Percentiles rank a stretch among this genome's conserved stretches.
Conservation (phyloP, 2,113 vertebrate genomes). For the Speoplatyrhinus poulsoni region DNA sequence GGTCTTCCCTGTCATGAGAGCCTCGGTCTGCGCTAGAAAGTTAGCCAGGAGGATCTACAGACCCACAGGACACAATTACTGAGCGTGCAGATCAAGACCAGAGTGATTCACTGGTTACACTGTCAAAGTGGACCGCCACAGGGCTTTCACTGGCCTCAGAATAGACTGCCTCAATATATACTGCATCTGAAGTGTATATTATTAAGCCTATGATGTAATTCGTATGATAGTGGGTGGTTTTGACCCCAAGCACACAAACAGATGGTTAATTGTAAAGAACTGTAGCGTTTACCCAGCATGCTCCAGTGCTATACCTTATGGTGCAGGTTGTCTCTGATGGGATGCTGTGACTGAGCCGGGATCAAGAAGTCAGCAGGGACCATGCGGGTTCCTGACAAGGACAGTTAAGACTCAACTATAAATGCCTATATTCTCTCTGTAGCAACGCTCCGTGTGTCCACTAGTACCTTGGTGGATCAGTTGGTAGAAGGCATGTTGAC, state of each 20-base stretch:
- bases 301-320: constrained; percentile 82
- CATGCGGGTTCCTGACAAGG: constrained; percentile 87
- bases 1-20: constrained; percentile 94
- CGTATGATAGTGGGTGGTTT: not conserved
- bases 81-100: constrained; percentile 2
- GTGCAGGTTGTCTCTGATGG: constrained; percentile 89
- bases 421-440: not conserved
- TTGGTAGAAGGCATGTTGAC: constrained; percentile 98
- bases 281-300: not conserved
- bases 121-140: too few relatives aligned
- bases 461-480: constrained; percentile 94
- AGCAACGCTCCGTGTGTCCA: not conserved
- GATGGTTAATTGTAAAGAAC: not conserved
- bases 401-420: not conserved
- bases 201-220: too few relatives aligned
- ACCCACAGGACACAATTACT: constrained; percentile 1
- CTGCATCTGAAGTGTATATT: too few relatives aligned
- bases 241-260: not conserved
- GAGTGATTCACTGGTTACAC: too few relatives aligned
- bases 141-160: too few relatives aligned
- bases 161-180: too few relatives aligned
- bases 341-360: constrained; percentile 91
- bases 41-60: constrained; percentile 93
- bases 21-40: constrained; percentile 96
- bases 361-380: constrained; percentile 95